A percentile compares a stretch with the other conserved stretches of the same genome.
Evolutionary conservation across 2,888 invertebrate species (phyloP).

Genomic region (Enoplolaimus lenunculus): DNA sequence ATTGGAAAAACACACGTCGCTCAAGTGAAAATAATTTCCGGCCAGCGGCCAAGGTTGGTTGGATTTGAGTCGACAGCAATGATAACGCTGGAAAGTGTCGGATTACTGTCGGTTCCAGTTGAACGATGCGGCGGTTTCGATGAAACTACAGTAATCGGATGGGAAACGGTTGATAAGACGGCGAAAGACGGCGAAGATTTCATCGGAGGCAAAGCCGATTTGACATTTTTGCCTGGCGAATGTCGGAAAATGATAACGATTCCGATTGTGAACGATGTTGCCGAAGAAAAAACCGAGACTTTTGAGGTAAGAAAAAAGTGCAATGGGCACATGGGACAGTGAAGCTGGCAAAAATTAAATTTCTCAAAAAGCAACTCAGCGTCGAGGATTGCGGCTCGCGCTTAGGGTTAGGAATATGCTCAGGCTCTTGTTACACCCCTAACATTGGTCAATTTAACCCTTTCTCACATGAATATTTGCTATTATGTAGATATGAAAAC

Average conservation of each 20-base stretch:
- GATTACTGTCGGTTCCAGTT: background rate
- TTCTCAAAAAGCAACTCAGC: too few species aligned
- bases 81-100: constrained; percentile 2
- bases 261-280: constrained; percentile 49
- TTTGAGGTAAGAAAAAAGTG: constrained; percentile 47
- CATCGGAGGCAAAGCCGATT: constrained; percentile 46
- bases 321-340: too few species aligned
- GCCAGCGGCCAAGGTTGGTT: background rate
- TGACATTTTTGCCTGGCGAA: constrained; percentile 44
- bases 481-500: too few species aligned
- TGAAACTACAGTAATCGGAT: constrained; percentile 43
- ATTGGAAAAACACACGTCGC: constrained; percentile 15
- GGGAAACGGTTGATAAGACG: constrained; percentile 49
- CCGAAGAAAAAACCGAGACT: constrained; percentile 51
- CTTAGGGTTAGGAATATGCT: constrained; percentile 1
- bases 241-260: constrained; percentile 48
- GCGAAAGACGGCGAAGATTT: constrained; percentile 49
- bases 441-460: too few species aligned
- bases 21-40: constrained; percentile 11
- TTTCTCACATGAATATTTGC: too few species aligned
- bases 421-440: background rate
- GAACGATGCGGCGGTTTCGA: constrained; percentile 5
- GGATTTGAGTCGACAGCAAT: constrained; percentile 5
- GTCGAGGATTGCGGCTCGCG: too few species aligned
- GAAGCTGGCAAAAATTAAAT: too few species aligned